Conservation (phyloP, 2,888 invertebrate genomes). For the Leucania comma region DNA sequence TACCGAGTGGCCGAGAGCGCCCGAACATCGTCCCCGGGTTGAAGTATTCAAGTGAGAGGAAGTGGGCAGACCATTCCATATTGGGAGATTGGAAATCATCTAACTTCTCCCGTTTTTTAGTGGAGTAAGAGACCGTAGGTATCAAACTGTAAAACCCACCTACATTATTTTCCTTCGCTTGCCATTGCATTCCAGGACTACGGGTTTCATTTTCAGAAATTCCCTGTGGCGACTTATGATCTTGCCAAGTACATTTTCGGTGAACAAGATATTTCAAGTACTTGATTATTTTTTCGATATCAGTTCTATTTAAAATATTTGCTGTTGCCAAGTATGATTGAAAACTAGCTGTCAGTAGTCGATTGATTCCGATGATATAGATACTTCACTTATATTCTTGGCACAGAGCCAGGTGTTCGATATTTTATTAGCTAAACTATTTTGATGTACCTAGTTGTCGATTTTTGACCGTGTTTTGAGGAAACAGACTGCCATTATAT, state of each 20-base stretch:
- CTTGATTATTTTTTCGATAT: conserved; percentile 17
- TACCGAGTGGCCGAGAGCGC: too few species aligned
- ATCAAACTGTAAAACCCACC: too few species aligned
- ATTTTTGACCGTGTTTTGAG: conserved; percentile 22
- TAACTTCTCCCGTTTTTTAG: too few species aligned
- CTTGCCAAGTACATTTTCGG: neutral
- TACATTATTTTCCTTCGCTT: too few species aligned
- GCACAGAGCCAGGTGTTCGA: conserved; percentile 44
- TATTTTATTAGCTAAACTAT: conserved; percentile 54
- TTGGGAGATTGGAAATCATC: too few species aligned
- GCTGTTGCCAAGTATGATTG: conserved; percentile 27
- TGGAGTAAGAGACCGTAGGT: too few species aligned
- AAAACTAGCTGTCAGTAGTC: conserved; percentile 26
- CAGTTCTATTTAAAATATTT: conserved; percentile 7
- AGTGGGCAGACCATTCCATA: too few species aligned
- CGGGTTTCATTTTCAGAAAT: too few species aligned
- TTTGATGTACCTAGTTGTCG: conserved; percentile 27
- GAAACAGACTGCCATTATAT: conserved; percentile 11
- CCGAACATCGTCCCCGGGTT: too few species aligned
- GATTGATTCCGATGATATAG: conserved; percentile 34
- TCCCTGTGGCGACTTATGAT: too few species aligned
- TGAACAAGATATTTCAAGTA: neutral
- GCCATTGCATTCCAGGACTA: too few species aligned
- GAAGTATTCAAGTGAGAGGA: too few species aligned
- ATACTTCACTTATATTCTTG: conserved; percentile 32